Conservation (phyloP, 23 tunicate genomes). For the Trididemnum miniatum region DNA sequence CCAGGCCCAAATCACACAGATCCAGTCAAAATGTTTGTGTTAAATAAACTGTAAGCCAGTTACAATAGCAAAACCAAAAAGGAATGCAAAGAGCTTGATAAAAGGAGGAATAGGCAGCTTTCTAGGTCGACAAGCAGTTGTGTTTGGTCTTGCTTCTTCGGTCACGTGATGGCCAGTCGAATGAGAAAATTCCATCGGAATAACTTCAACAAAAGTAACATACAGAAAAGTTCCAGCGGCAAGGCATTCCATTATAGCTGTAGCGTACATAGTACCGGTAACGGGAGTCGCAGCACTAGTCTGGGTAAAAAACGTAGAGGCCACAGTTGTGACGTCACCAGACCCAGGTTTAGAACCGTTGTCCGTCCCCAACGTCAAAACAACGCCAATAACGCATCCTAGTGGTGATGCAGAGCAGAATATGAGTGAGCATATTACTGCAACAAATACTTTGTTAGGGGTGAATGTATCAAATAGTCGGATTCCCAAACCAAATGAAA, state of each 20-base stretch:
- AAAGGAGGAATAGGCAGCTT: conserved; percentile 37
- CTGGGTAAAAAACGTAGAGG: not conserved
- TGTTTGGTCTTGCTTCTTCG: not conserved
- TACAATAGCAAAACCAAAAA: conserved; percentile 67
- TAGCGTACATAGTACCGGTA: conserved; percentile 33
- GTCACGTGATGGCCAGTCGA: conserved; percentile 7
- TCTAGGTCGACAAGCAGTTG: not conserved
- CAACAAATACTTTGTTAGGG: conserved; percentile 5
- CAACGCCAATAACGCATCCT: conserved; percentile 68
- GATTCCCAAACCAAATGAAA: conserved; percentile 79
- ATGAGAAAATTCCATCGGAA: conserved; percentile 81
- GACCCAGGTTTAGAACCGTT: not conserved
- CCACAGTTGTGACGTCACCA: not conserved
- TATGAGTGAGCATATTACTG: conserved; percentile 45
- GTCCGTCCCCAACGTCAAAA: conserved; percentile 5
- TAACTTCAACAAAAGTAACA: conserved; percentile 85
- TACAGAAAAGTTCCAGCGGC: conserved; percentile 87
- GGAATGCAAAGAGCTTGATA: conserved; percentile 45
- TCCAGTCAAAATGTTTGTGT: too few species aligned
- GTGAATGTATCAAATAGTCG: conserved; percentile 68
- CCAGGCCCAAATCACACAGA: too few species aligned
- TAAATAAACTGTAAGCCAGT: conserved; percentile 67
- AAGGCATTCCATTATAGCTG: conserved; percentile 67
- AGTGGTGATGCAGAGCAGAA: conserved; percentile 84
- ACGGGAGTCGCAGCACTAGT: not conserved